phyloP scores from a whole-genome alignment of 2,797 vertebrate genomes.

The Danionella dracula region DNA sequence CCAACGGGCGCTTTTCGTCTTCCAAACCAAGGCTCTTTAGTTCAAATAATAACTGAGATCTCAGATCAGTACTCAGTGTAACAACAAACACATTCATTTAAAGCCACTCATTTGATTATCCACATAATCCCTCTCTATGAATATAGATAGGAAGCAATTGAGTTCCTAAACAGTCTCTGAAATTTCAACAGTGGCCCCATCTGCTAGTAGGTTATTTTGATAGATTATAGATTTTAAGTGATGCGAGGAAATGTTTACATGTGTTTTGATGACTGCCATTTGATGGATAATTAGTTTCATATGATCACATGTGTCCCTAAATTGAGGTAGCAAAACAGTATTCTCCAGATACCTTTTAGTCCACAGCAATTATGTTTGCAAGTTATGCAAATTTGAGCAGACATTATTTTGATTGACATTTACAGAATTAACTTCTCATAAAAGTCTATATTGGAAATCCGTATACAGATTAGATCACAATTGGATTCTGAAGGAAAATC shows the following conservation, averaged over 20 bases:
- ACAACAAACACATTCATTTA: constrained; percentile 18
- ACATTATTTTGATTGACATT: constrained; percentile 14
- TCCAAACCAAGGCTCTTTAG: too few species aligned
- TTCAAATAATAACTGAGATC: not conserved
- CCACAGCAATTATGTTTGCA: not conserved
- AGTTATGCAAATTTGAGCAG: not conserved
- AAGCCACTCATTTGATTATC: constrained; percentile 31
- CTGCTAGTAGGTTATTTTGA: constrained; percentile 30
- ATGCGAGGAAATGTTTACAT: constrained; percentile 37
- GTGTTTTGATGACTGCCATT: constrained; percentile 29
- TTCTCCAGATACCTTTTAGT: not conserved
- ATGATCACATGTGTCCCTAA: constrained; percentile 24
- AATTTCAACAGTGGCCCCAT: constrained; percentile 28
- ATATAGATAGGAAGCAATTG: constrained; percentile 32
- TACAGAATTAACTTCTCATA: constrained; percentile 38
- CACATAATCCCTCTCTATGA: constrained; percentile 33
- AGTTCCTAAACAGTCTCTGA: constrained; percentile 31
- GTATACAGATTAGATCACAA: constrained; percentile 15
- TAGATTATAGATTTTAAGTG: constrained; percentile 33
- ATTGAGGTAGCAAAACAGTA: not conserved
- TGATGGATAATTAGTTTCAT: constrained; percentile 21
- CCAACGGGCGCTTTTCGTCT: too few species aligned
- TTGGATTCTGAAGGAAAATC: constrained; percentile 7
- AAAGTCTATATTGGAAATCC: constrained; percentile 1
- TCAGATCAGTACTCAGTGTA: not conserved